phyloP scores from a whole-genome alignment of 2,888 invertebrate species.

The Amiota minor region DNA sequence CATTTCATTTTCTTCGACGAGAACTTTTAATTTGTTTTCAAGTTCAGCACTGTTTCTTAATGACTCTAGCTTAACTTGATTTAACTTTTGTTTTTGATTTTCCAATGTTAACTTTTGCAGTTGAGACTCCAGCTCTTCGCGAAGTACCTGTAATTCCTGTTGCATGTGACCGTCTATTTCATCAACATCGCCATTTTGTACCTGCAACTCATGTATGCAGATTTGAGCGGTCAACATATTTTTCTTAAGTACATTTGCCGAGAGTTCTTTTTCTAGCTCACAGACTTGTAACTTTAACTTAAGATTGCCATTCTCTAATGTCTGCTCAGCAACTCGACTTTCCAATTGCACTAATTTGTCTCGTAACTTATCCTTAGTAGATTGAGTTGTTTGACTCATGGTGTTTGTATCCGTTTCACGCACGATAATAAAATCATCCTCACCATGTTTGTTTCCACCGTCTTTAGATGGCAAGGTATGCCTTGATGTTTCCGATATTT shows the following conservation, averaged over 20 bases:
- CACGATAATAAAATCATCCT: conserved; percentile 69
- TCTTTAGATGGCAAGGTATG: conserved; percentile 52
- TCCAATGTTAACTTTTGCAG: conserved; percentile 62
- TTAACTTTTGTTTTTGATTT: conserved; percentile 64
- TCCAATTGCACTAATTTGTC: conserved; percentile 69
- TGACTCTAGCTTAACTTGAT: conserved; percentile 65
- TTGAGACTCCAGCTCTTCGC: conserved; percentile 53
- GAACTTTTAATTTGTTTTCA: conserved; percentile 58
- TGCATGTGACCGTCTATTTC: conserved; percentile 58
- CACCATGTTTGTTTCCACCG: conserved; percentile 65
- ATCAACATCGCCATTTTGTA: conserved; percentile 58
- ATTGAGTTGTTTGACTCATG: conserved; percentile 54
- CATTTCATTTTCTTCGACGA: conserved; percentile 59
- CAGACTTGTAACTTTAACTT: conserved; percentile 60
- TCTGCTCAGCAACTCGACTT: conserved; percentile 60
- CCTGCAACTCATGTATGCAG: conserved; percentile 52
- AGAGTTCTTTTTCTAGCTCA: conserved; percentile 65
- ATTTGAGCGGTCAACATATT: conserved; percentile 33
- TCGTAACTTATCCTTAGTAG: conserved; percentile 66
- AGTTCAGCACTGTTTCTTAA: conserved; percentile 53
- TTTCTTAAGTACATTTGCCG: conserved; percentile 52
- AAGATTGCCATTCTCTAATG: conserved; percentile 58
- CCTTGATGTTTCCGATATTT: conserved; percentile 58
- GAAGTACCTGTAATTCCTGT: conserved; percentile 55
- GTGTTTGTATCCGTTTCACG: conserved; percentile 62